Evolutionary conservation across 2,797 vertebrate species (phyloP).

Genomic region (Clarias pachynema): DNA sequence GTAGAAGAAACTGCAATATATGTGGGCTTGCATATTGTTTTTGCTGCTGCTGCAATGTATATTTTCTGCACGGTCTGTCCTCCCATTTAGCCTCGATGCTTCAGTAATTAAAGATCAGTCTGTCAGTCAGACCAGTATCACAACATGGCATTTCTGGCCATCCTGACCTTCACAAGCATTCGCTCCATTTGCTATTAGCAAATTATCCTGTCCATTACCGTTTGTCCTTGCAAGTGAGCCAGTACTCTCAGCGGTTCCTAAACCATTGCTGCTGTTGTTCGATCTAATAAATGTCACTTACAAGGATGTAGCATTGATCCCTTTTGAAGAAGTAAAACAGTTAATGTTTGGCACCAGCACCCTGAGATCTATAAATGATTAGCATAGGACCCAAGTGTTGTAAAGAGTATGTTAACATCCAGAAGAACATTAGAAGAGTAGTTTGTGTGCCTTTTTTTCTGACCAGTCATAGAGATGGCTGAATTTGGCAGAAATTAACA

Average conservation of each 20-base stretch:
- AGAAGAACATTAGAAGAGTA: background rate
- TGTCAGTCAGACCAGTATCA: slow-evolving; percentile 40
- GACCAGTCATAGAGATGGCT: slow-evolving; percentile 9
- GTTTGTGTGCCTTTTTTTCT: background rate
- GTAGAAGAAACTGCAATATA: slow-evolving; percentile 50
- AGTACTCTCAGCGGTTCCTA: background rate
- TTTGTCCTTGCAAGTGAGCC: slow-evolving; percentile 21
- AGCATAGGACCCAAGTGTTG: background rate
- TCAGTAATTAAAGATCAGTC: slow-evolving; percentile 44
- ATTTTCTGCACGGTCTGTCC: slow-evolving; percentile 9
- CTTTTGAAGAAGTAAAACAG: background rate
- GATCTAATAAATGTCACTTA: slow-evolving; percentile 27
- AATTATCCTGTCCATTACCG: slow-evolving; percentile 21
- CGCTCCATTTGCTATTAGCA: slow-evolving; percentile 41
- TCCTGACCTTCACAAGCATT: slow-evolving; percentile 50
- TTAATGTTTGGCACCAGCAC: slow-evolving; percentile 7
- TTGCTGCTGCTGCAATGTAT: slow-evolving; percentile 31
- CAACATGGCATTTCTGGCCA: slow-evolving; percentile 33
- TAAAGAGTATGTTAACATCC: background rate
- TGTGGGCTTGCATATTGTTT: slow-evolving; percentile 66
- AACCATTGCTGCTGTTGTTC: background rate
- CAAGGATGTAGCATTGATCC: slow-evolving; percentile 35
- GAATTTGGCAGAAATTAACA: slow-evolving; percentile 22
- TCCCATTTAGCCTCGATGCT: slow-evolving; percentile 24
- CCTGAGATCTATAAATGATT: background rate